Evolutionary conservation across 1,140 invertebrate species (phyloP), one percentile per base, ranked within the genome.

Genomic region (Cyclina sinensis): DNA sequence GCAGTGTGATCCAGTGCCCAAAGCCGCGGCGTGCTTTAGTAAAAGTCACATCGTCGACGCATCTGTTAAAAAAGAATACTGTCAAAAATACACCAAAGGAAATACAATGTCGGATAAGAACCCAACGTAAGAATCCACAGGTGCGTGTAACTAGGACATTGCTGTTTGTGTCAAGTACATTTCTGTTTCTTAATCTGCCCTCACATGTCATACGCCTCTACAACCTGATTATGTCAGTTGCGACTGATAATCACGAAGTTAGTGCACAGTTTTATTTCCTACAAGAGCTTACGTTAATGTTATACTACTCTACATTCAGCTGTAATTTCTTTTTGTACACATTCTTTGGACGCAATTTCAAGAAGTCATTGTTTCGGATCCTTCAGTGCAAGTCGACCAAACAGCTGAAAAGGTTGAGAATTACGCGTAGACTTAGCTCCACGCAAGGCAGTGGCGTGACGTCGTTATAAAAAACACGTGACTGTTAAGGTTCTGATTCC

Each of bases 111-210:
- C n/a, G 21, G n/a, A 59, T 57, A 32, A 24, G 57, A 59, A n/a
- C 30, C 16, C 43, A 65, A 46, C 18, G 43, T 11, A 14, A n/a
- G n/a, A 91, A 96, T 35, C 96, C 97, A 35, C 97, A 97, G 91
- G 95, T 96, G 9, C 97, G 97, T 92, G 97, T 98, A 24, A 98
- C 97, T 2, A 97, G 97, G 94, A 98, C 98, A 97, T 96, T 98
- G 16, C 96, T 98, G 0, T 95, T 98, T 37, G 97, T 98, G n/a
- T 98, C 97, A 0, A 97, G 97, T 1, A 97, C 97, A 0, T 98
- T 98, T 94, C 96, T 98, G 0, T 96, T 96, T 59, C 96, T 98
- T 32, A 98, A 98, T 95, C 94, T 98, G 24, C 98, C 98, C 0
- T 90, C 93, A n/a, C 95, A 95, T 91, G 83, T 90, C 54, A 92